phyloP scores from a whole-genome alignment of 2,888 invertebrate genomes.

The Adineta ricciae region DNA sequence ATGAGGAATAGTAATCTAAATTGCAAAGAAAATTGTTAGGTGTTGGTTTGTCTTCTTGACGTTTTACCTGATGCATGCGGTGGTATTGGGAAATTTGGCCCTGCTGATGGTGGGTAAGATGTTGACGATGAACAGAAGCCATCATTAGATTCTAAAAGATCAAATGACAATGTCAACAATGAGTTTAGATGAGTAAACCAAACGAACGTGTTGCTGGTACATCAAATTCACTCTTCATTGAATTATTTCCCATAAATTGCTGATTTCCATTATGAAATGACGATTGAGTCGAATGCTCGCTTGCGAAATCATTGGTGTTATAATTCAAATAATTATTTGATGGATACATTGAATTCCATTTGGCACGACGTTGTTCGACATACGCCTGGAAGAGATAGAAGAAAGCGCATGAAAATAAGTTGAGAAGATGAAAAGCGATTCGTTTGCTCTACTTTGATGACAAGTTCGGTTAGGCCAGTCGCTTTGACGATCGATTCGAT shows the following conservation, averaged over 20 bases:
- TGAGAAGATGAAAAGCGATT: neutral
- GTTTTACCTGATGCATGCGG: neutral
- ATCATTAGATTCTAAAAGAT: neutral
- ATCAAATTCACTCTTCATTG: neutral
- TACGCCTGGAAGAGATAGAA: neutral
- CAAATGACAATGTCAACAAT: neutral
- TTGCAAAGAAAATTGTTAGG: neutral
- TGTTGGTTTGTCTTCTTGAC: neutral
- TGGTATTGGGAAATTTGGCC: neutral
- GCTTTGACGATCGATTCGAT: slow-evolving; percentile 27
- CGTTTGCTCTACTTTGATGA: slow-evolving; percentile 28
- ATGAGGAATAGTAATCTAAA: neutral
- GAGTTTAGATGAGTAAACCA: neutral
- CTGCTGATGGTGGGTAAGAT: neutral
- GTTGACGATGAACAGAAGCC: neutral
- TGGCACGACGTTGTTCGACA: slow-evolving; percentile 17
- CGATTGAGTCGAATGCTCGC: neutral
- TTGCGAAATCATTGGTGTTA: neutral
- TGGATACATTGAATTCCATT: slow-evolving; percentile 6
- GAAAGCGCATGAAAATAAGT: too few species aligned
- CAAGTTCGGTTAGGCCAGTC: slow-evolving; percentile 29
- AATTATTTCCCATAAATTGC: neutral
- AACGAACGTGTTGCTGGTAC: neutral
- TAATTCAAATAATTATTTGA: neutral
- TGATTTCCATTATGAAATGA: neutral